phyloP scores from a whole-genome alignment of 2,888 invertebrate genomes.

The Prosopocoilus inquinatus region DNA sequence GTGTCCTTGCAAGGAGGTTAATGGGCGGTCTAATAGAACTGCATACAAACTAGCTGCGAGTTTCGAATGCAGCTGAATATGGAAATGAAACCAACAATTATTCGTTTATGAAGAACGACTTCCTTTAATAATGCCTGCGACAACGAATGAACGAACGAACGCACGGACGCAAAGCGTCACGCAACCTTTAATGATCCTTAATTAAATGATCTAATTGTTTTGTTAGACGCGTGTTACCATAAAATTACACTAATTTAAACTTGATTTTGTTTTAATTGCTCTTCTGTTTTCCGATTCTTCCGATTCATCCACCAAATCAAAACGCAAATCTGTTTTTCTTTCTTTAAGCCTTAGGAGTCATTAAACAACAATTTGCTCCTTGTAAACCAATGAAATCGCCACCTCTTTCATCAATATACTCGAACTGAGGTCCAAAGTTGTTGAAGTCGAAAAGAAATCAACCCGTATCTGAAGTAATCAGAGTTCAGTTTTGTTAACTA shows the following conservation, averaged over 20 bases:
- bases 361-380: no score
- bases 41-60: slow-evolving; percentile 5
- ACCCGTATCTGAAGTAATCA: no score
- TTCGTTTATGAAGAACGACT: slow-evolving; percentile 33
- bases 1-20: slow-evolving; percentile 5
- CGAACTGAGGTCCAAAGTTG: no score
- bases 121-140: slow-evolving; percentile 31
- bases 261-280: slow-evolving; percentile 18
- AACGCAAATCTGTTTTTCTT: no score
- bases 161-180: slow-evolving; percentile 20
- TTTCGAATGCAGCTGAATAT: slow-evolving; percentile 10
- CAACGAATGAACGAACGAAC: slow-evolving; percentile 15
- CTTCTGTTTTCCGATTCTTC: not conserved
- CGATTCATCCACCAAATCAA: no score
- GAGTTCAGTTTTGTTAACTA: no score
- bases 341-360: no score
- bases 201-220: slow-evolving; percentile 11
- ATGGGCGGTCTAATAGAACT: slow-evolving; percentile 5
- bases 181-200: slow-evolving; percentile 17
- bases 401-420: no score
- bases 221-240: slow-evolving; percentile 12
- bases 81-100: slow-evolving; percentile 27
- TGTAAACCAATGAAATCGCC: no score
- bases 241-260: slow-evolving; percentile 24
- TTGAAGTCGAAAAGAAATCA: no score